phyloP scores from a whole-genome alignment of 2,797 vertebrate species.

The Lacerta bilineata region DNA sequence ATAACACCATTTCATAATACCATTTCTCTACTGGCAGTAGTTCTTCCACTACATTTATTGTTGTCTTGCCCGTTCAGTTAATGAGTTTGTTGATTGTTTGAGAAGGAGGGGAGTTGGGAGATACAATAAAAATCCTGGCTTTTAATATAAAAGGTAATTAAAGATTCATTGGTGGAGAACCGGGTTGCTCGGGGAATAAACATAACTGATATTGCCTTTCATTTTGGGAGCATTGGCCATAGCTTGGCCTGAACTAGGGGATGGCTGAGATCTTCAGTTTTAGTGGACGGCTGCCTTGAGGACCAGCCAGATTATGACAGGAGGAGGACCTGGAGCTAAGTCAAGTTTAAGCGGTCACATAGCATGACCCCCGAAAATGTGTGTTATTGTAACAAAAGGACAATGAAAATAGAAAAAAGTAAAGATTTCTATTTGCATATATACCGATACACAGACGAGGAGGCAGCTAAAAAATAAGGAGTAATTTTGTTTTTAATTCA shows the following conservation, averaged over 20 bases:
- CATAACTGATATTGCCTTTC: neutral
- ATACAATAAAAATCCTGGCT: conserved; percentile 2
- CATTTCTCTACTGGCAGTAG: conserved; percentile 28
- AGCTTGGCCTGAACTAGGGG: neutral
- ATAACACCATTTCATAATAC: conserved; percentile 1
- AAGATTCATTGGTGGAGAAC: conserved; percentile 27
- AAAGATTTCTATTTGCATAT: too few species aligned
- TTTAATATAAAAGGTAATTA: conserved; percentile 25
- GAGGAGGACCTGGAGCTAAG: too few species aligned
- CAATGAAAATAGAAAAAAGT: too few species aligned
- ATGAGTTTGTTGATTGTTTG: conserved; percentile 34
- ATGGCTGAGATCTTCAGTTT: neutral
- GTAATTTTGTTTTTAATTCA: too few species aligned
- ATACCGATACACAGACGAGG: too few species aligned
- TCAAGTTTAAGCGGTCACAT: too few species aligned
- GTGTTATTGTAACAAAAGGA: too few species aligned
- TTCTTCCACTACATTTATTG: conserved; percentile 29
- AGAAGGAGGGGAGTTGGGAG: neutral
- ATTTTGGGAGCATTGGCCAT: neutral
- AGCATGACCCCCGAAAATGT: too few species aligned
- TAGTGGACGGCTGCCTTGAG: neutral
- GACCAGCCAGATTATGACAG: too few species aligned
- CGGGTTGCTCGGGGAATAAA: conserved; percentile 1
- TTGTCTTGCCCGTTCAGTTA: conserved; percentile 27
- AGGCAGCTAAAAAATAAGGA: too few species aligned